Evolutionary conservation across 2,113 vertebrate genomes (phyloP), one percentile per base, ranked within the genome.

Genomic region (Colinus virginianus): DNA sequence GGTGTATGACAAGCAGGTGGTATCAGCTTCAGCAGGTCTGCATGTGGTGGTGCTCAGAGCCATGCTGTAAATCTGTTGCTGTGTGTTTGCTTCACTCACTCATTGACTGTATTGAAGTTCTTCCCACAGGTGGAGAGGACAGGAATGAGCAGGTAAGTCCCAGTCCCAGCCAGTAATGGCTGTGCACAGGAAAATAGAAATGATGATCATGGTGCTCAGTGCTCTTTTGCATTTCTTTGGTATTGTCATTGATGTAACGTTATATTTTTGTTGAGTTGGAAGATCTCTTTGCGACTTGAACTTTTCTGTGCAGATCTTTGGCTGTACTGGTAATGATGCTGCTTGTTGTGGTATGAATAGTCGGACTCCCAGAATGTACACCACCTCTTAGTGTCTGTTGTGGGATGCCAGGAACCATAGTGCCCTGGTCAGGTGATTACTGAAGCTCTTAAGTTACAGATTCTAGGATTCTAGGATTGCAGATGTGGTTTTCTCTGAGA

Each of bases 141-240:
- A 26, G 82, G 78, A 86, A 86, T 75, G 40, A 8, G 36, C 82
- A 91, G 95, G 95, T 96, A 96, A 94, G 91, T 88, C 51, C 66
- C 26, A 42, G 43, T 51, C 13, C 1, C 46, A 75, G 40, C 30
- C 2, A 2, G 11, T 69, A 69, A 58, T 0, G 11, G 0, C 48
- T 64, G 43, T 25, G 4, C 43, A 18, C 7, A 46, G 72, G 58
- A 25, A 28, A 74, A 43, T 3, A 66, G 81, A 51, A 88, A 76
- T 22, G 40, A 34, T 51, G 32, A 36, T 68, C 43, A n/a, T 4
- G 15, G 61, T 78, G 72, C 72, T 94, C 53, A 59, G 19, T 64
- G 79, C 68, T 92, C 19, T 90, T 92, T 64, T 25, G 1, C 68
- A 5, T 72, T 85, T 82, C 40, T 45, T 79, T 48, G 20, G 9